phyloP scores from a whole-genome alignment of 2,888 invertebrate genomes.

The Dryobotodes eremita region DNA sequence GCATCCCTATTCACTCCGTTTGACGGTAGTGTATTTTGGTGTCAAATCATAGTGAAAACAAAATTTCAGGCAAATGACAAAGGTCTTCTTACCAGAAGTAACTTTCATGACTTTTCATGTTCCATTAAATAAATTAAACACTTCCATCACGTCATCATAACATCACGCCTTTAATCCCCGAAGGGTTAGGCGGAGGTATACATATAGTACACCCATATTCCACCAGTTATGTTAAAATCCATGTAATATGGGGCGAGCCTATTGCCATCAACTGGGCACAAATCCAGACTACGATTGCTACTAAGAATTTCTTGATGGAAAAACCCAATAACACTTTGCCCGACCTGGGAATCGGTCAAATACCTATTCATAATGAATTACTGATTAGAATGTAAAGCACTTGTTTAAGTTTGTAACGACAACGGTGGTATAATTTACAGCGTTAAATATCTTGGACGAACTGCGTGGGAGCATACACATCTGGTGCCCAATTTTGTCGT shows the following conservation, averaged over 20 bases:
- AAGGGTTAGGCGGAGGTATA: not conserved
- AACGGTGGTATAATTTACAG: slow-evolving; percentile 20
- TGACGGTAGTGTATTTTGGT: not conserved
- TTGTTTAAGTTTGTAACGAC: slow-evolving; percentile 26
- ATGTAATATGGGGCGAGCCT: not conserved
- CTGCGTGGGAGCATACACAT: slow-evolving; percentile 54
- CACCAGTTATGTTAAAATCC: not conserved
- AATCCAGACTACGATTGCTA: not conserved
- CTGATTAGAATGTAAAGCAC: slow-evolving; percentile 18
- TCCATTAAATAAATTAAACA: not conserved
- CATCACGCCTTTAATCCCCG: not conserved
- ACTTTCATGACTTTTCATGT: not conserved
- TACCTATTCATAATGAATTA: slow-evolving; percentile 13
- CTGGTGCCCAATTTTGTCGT: slow-evolving; percentile 35
- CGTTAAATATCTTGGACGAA: slow-evolving; percentile 38
- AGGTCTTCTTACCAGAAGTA: not conserved
- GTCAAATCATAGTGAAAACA: not conserved
- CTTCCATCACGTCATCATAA: not conserved
- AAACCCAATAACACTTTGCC: not conserved
- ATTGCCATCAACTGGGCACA: not conserved
- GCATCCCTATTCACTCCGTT: too few species aligned
- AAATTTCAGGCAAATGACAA: not conserved
- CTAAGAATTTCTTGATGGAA: not conserved
- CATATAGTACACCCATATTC: not conserved
- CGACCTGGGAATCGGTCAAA: not conserved